phyloP scores from a whole-genome alignment of 2,113 vertebrate genomes.

The Erpornis zantholeuca region DNA sequence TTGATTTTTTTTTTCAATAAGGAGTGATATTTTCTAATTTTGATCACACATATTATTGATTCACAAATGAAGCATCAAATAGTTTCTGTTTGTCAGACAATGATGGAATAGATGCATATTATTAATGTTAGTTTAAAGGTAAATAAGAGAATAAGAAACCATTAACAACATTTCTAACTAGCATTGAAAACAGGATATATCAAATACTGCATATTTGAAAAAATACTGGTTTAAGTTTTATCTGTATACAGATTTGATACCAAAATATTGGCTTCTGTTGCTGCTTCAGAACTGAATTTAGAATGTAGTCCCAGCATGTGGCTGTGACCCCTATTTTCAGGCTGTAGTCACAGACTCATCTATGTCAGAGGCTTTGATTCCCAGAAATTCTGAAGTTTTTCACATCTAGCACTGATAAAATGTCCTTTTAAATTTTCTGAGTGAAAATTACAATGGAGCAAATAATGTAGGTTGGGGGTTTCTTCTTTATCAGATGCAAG shows the following conservation, averaged over 20 bases:
- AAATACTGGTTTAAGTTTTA: not conserved
- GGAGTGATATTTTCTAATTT: not conserved
- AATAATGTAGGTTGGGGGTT: not conserved
- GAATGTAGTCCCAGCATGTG: not conserved
- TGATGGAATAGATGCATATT: not conserved
- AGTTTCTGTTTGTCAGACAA: not conserved
- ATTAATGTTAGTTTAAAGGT: not conserved
- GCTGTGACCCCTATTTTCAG: not conserved
- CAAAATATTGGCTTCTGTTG: not conserved
- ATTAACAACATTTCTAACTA: not conserved
- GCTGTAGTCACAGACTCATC: not conserved
- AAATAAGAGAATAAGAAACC: not conserved
- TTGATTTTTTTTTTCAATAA: not conserved
- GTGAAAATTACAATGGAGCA: not conserved
- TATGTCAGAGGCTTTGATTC: not conserved
- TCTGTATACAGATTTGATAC: not conserved
- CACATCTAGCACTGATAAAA: not conserved
- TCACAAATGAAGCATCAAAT: not conserved
- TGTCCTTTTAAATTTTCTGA: not conserved
- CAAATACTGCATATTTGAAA: not conserved
- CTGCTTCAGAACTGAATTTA: not conserved
- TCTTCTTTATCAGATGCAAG: not conserved
- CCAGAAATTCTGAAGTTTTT: not conserved
- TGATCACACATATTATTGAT: not conserved
- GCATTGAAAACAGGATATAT: not conserved